These are phyloP conservation scores for Pollimyrus isidori DNA, from an alignment of 2,113 vertebrate genomes.

Conservation along the genomic window DNA sequence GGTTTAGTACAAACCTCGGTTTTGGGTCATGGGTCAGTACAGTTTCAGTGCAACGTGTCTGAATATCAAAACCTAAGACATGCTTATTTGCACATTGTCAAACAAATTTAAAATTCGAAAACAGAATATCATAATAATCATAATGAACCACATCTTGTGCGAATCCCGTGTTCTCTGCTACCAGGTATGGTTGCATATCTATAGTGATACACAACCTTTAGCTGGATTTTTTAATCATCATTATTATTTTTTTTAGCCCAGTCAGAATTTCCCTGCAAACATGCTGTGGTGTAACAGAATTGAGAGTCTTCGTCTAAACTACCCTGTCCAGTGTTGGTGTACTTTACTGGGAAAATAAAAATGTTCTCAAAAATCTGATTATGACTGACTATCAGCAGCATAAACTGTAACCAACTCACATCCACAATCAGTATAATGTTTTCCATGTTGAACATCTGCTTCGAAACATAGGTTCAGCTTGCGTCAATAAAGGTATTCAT, in stretches of 20 bases:
- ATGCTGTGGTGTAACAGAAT: not conserved
- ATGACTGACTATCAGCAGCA: not conserved
- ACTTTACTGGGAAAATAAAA: not conserved
- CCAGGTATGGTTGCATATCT: not conserved
- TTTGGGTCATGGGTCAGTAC: too few species aligned
- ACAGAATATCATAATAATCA: not conserved
- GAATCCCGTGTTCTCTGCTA: not conserved
- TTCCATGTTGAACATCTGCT: not conserved
- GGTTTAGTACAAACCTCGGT: too few species aligned
- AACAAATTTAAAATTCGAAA: not conserved
- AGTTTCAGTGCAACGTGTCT: not conserved
- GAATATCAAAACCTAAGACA: too few species aligned
- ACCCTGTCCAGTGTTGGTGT: not conserved
- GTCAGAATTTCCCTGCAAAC: not conserved
- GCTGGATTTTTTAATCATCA: not conserved
- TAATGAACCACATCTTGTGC: not conserved
- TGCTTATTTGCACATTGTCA: not conserved
- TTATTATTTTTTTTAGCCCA: not conserved
- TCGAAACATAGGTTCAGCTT: not conserved
- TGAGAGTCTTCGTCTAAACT: not conserved
- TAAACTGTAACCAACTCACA: not conserved
- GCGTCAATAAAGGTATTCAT: not conserved
- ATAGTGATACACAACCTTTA: not conserved
- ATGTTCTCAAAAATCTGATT: not conserved
- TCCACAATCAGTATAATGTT: not conserved